Conservation (phyloP, 2,888 invertebrate genomes). For the Orthosia incerta region DNA sequence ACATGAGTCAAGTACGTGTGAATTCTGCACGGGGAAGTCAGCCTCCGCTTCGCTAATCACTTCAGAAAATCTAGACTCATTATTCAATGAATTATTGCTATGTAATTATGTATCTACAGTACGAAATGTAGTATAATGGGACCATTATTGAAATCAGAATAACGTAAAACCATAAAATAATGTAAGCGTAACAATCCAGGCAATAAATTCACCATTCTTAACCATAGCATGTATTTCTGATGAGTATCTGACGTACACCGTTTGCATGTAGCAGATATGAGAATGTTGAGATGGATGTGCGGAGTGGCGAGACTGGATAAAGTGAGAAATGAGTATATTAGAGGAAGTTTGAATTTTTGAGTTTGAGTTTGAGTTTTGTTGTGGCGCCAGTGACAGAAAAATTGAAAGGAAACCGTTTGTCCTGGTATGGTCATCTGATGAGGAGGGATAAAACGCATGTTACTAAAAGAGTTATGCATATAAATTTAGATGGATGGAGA, state of each 20-base stretch:
- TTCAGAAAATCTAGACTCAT: constrained; percentile 43
- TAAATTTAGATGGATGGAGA: no score
- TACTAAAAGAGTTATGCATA: no score
- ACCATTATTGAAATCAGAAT: constrained; percentile 65
- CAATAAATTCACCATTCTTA: constrained; percentile 44
- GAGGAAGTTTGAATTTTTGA: no score
- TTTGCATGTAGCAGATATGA: no score
- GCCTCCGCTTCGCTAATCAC: constrained; percentile 43
- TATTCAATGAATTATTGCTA: constrained; percentile 55
- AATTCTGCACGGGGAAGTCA: constrained; percentile 29
- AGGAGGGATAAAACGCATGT: no score
- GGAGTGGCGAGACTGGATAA: no score
- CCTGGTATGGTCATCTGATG: no score
- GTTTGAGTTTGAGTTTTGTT: no score
- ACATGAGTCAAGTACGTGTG: constrained; percentile 35
- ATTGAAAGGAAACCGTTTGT: no score
- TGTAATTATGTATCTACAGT: constrained; percentile 55
- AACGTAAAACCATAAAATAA: constrained; percentile 61
- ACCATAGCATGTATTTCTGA: constrained; percentile 34
- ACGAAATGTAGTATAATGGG: constrained; percentile 53
- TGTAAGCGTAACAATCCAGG: constrained; percentile 46
- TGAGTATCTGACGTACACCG: constrained; percentile 26
- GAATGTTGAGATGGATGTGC: no score
- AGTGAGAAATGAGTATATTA: no score
- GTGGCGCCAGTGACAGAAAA: no score